phyloP scores from a whole-genome alignment of 1,140 invertebrate species.

The Ceratina japonica region DNA sequence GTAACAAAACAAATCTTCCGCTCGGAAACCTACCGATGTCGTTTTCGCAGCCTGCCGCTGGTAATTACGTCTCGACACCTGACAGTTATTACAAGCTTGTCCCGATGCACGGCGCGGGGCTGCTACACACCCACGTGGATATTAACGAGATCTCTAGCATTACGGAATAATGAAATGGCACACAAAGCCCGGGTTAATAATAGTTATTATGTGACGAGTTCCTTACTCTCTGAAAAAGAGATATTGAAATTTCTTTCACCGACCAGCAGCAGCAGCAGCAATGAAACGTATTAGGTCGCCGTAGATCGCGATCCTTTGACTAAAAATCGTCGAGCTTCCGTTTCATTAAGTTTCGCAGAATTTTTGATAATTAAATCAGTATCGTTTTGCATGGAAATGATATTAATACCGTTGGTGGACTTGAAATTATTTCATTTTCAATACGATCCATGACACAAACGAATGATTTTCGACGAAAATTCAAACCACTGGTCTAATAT shows the following conservation, averaged over 20 bases:
- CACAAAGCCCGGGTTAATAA: slow-evolving; percentile 31
- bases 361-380: too few relatives aligned
- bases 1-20: slow-evolving; percentile 40
- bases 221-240: neutral
- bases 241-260: neutral
- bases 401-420: too few relatives aligned
- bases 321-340: too few relatives aligned
- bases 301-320: too few relatives aligned
- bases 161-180: slow-evolving; percentile 22
- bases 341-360: too few relatives aligned
- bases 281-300: neutral
- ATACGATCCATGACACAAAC: too few relatives aligned
- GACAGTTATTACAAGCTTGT: slow-evolving; percentile 46
- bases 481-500: too few relatives aligned
- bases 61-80: slow-evolving; percentile 46
- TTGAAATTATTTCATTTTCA: too few relatives aligned
- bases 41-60: slow-evolving; percentile 13
- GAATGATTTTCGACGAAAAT: too few relatives aligned
- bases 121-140: neutral
- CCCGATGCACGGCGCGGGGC: neutral
- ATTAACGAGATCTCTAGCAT: slow-evolving; percentile 37
- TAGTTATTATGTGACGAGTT: slow-evolving; percentile 22
- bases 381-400: too few relatives aligned
- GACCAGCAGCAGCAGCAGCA: neutral
- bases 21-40: slow-evolving; percentile 22